phyloP scores from a whole-genome alignment of 1,140 invertebrate species.

The Rhyacophila brunnea region DNA sequence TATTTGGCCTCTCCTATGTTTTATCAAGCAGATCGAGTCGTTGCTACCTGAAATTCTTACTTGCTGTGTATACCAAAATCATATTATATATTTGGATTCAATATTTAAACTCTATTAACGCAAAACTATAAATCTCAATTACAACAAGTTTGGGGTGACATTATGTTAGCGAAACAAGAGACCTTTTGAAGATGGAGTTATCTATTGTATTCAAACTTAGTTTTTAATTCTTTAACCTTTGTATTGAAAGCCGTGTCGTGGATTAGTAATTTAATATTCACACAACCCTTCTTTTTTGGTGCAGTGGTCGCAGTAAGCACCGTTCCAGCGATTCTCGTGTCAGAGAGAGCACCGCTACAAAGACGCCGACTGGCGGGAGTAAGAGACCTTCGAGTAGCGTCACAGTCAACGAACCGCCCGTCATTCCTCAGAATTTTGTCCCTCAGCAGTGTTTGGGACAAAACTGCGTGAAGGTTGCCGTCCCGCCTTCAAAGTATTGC shows the following conservation, averaged over 20 bases:
- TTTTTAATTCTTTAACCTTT: background rate
- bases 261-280: background rate
- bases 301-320: slow-evolving; percentile 24
- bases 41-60: too few species aligned
- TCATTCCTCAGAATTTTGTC: background rate
- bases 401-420: background rate
- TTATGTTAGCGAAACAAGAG: too few species aligned
- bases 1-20: too few species aligned
- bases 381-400: background rate
- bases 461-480: slow-evolving; percentile 75
- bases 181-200: too few species aligned
- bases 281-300: slow-evolving; percentile 8
- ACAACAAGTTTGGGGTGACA: too few species aligned
- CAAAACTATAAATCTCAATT: too few species aligned
- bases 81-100: too few species aligned
- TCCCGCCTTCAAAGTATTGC: slow-evolving; percentile 91
- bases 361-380: background rate
- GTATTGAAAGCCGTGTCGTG: background rate
- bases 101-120: too few species aligned
- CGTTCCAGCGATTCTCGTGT: slow-evolving; percentile 10
- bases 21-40: too few species aligned
- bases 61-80: too few species aligned
- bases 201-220: background rate
- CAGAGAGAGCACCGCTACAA: background rate
- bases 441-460: slow-evolving; percentile 90